Base-by-base conservation (phyloP, 2,113 vertebrate genomes). In the Carassius gibelio region DNA sequence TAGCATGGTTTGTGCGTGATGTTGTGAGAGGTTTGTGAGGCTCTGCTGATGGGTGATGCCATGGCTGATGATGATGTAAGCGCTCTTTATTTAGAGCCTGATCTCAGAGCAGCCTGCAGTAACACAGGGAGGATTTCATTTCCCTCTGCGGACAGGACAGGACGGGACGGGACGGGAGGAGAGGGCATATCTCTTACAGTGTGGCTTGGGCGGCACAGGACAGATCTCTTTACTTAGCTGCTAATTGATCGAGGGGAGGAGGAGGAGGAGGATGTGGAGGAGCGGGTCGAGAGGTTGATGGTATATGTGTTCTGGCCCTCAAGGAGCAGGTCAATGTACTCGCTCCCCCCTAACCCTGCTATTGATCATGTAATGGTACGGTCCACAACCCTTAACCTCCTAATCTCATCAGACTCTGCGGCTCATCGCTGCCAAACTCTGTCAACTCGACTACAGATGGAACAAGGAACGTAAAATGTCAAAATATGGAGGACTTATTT, bases 141-240 rank as follows among this genome's bases (percentile, higher is more conserved):
- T 96, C 95, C 89, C 88, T 88, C 89, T 91, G 92, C 64, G 85
- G 82, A 87, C 66, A 85, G 90, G 88, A 38, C 36, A 88, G 92
- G 92, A 55, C 30, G 91, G 85, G 82, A 87, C 66, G 86, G 90
- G 88, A 92, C 87, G 2, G 42, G 34, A 91, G 86, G 79, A 91
- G 89, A 90, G 94, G 92, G 92, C 93, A 89, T 93, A 95, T 96
- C 94, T 91, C 75, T 96, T 96, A 94, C 95, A 93, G 85, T 71
- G 81, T 52, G 78, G 89, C 64, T 26, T 85, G 88, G 92, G 93
- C 92, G 93, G 92, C 83, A 92, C 91, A 92, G 93, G 93, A 96
- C 93, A 95, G 94, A 96, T 96, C 95, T 95, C 92, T 96, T 97
- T 97, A 95, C 95, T 94, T 96, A 93, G 93, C 92, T 93, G 93